Conservation (phyloP, 1,140 invertebrate species). For the Anadara kagoshimensis region DNA sequence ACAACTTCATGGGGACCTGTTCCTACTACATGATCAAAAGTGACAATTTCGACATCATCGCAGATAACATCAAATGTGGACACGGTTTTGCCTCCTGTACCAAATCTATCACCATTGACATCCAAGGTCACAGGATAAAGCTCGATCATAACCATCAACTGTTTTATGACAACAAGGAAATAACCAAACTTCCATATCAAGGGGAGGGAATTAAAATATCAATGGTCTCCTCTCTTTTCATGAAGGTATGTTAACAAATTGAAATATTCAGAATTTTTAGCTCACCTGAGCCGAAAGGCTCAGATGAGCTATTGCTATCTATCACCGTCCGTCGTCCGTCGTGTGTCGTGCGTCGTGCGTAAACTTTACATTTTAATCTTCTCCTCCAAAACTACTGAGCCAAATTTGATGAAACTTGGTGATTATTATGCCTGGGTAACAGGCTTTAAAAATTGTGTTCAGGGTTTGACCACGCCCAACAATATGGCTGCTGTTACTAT, state of each 20-base stretch:
- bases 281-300: too few species aligned
- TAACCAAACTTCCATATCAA: constrained; percentile 80
- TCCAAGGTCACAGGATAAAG: constrained; percentile 50
- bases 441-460: too few species aligned
- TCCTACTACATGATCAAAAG: constrained; percentile 86
- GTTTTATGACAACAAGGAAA: constrained; percentile 80
- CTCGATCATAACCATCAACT: constrained; percentile 62
- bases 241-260: constrained; percentile 52
- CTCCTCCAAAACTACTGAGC: too few species aligned
- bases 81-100: constrained; percentile 87
- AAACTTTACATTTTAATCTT: too few species aligned
- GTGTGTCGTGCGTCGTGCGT: too few species aligned
- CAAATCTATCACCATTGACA: constrained; percentile 82
- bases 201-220: constrained; percentile 79
- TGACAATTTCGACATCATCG: constrained; percentile 82
- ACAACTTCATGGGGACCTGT: constrained; percentile 92
- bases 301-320: too few species aligned
- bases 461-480: too few species aligned
- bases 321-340: too few species aligned
- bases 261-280: not conserved
- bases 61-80: constrained; percentile 86
- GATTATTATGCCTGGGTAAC: too few species aligned
- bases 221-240: constrained; percentile 80
- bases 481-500: too few species aligned
- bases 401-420: too few species aligned